Evolutionary conservation across 2,888 invertebrate genomes (phyloP).

Genomic region (Drosophila rubida): DNA sequence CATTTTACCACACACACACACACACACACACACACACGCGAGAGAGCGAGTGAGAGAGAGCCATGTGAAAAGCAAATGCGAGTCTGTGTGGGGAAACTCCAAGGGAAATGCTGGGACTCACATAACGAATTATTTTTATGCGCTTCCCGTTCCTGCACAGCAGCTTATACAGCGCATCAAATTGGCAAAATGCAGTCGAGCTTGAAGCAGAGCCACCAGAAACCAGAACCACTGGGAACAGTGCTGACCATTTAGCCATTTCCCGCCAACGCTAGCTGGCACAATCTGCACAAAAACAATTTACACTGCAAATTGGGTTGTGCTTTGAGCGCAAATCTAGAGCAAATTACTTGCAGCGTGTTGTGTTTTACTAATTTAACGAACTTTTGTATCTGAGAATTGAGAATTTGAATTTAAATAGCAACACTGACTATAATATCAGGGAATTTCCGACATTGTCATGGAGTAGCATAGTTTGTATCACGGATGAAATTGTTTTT

Average conservation of each 20-base stretch:
- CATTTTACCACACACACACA: slow-evolving; percentile 10
- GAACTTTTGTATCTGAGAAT: too few species aligned
- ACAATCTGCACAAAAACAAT: not conserved
- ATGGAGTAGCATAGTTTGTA: not conserved
- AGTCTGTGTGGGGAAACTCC: not conserved
- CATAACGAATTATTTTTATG: slow-evolving; percentile 69
- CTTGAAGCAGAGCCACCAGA: slow-evolving; percentile 19
- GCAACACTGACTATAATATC: not conserved
- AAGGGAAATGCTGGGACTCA: slow-evolving; percentile 51
- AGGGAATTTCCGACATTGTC: not conserved
- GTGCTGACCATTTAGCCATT: slow-evolving; percentile 1
- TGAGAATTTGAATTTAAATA: too few species aligned
- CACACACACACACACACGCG: too few species aligned
- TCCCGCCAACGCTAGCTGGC: not conserved
- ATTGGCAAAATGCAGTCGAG: slow-evolving; percentile 60
- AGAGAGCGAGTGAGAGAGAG: not conserved
- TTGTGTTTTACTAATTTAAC: too few species aligned
- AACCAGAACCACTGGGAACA: not conserved
- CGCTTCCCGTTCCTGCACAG: slow-evolving; percentile 26
- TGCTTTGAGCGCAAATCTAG: not conserved
- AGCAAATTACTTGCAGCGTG: not conserved
- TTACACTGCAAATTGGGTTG: too few species aligned
- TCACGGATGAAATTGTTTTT: not conserved
- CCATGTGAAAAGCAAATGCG: slow-evolving; percentile 28
- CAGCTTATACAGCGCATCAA: slow-evolving; percentile 38